Percentiles rank a stretch among this genome's conserved stretches.
Evolutionary conservation across 2,888 invertebrate genomes (phyloP).

Genomic region (Smittia sp.): DNA sequence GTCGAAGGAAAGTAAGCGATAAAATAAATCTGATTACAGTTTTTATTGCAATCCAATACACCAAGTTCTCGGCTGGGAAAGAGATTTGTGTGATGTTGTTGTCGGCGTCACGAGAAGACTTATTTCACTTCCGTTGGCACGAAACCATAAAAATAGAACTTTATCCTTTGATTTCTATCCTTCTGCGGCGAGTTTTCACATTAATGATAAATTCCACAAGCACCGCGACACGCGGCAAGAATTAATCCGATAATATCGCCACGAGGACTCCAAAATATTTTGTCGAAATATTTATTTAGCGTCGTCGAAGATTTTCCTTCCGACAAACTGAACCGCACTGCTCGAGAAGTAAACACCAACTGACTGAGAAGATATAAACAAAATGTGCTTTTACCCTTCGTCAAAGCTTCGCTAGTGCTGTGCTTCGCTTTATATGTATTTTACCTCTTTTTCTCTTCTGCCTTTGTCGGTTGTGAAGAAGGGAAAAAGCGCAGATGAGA

Average conservation of each 20-base stretch:
- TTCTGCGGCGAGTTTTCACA: background rate
- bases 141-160: constrained; percentile 21
- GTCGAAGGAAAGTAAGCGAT: constrained; percentile 31
- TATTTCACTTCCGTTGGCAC: constrained; percentile 11
- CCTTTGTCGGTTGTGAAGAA: background rate
- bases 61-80: background rate
- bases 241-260: constrained; percentile 5
- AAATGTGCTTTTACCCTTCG: constrained; percentile 41
- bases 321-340: constrained; percentile 1
- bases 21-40: constrained; percentile 40
- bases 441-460: constrained; percentile 28
- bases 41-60: constrained; percentile 30
- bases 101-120: background rate
- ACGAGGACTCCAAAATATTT: background rate
- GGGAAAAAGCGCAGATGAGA: constrained; percentile 1
- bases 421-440: background rate
- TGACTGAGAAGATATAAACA: constrained; percentile 38
- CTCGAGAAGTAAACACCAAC: constrained; percentile 39
- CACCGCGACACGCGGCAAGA: background rate
- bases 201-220: background rate
- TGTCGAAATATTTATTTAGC: background rate
- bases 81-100: background rate
- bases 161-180: constrained; percentile 6
- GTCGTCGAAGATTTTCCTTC: background rate
- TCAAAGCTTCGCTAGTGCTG: constrained; percentile 25